A percentile compares a stretch with the other conserved stretches of the same genome.
Conservation (phyloP, 2,888 invertebrate species). For the Artemia sinica region DNA sequence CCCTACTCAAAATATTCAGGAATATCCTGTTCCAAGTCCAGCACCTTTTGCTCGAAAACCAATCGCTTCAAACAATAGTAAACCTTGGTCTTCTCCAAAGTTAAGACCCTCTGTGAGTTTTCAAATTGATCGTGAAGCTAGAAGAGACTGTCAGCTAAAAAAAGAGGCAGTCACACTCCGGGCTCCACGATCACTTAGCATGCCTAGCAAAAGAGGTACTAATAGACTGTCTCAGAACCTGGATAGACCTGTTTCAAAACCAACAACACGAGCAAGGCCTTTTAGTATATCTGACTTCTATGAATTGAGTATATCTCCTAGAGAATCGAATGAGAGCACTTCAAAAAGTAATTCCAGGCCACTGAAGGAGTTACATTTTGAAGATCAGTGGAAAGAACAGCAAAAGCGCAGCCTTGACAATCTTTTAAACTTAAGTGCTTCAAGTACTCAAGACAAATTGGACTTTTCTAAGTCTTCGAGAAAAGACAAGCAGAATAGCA, state of each 20-base stretch:
- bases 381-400: no score
- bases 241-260: background rate
- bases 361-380: no score
- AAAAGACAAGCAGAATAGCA: no score
- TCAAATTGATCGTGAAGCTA: background rate
- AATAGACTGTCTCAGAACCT: slow-evolving; percentile 4
- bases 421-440: no score
- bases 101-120: slow-evolving; percentile 2
- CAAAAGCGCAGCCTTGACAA: no score
- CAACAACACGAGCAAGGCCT: background rate
- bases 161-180: background rate
- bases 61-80: background rate
- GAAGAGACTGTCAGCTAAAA: background rate
- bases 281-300: background rate
- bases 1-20: background rate
- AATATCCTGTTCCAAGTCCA: background rate
- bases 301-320: background rate
- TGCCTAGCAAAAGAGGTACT: background rate
- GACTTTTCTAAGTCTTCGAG: no score
- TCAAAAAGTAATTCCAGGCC: no score
- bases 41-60: background rate
- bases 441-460: no score
- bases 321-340: no score
- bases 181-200: background rate
- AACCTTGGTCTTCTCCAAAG: slow-evolving; percentile 3